A percentile compares a stretch with the other conserved stretches of the same genome.
These are phyloP conservation scores for Cylloceria caligata DNA, from an alignment of 2,888 invertebrate genomes.

Conservation along the genomic window DNA sequence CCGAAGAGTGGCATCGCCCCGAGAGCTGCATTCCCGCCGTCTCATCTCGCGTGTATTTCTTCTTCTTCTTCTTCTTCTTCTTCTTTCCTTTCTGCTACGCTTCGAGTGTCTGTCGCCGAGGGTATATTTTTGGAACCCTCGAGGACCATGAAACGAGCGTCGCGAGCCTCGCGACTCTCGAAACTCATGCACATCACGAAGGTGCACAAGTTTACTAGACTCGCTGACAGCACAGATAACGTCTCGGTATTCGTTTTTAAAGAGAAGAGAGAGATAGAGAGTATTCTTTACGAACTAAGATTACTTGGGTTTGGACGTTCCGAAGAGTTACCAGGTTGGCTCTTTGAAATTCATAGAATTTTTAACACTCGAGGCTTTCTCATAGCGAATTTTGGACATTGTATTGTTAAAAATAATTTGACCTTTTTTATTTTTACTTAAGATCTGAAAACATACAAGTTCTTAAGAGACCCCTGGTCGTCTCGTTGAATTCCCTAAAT, in stretches of 20 bases:
- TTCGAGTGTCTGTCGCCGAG: conserved; percentile 52
- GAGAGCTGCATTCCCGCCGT: conserved; percentile 52
- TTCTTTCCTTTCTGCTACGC: conserved; percentile 61
- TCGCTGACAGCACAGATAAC: conserved; percentile 7
- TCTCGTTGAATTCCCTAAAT: neutral
- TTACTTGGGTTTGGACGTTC: neutral
- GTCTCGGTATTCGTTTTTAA: neutral
- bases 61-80: conserved; percentile 42
- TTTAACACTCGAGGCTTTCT: too few relatives aligned
- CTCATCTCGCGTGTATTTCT: conserved; percentile 44
- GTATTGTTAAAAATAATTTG: neutral
- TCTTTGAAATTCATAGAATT: too few relatives aligned
- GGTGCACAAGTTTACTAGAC: neutral
- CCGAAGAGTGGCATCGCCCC: conserved; percentile 76
- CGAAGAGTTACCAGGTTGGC: too few relatives aligned
- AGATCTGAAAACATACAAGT: neutral
- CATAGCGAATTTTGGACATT: too few relatives aligned
- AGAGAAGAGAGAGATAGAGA: neutral
- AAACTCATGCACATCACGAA: neutral
- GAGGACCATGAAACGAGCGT: conserved; percentile 37
- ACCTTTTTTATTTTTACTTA: neutral
- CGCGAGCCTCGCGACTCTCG: neutral
- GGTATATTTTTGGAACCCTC: conserved; percentile 71
- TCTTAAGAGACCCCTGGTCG: neutral
- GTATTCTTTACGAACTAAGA: neutral